phyloP scores from a whole-genome alignment of 2,797 vertebrate species.

The Masticophis lateralis region DNA sequence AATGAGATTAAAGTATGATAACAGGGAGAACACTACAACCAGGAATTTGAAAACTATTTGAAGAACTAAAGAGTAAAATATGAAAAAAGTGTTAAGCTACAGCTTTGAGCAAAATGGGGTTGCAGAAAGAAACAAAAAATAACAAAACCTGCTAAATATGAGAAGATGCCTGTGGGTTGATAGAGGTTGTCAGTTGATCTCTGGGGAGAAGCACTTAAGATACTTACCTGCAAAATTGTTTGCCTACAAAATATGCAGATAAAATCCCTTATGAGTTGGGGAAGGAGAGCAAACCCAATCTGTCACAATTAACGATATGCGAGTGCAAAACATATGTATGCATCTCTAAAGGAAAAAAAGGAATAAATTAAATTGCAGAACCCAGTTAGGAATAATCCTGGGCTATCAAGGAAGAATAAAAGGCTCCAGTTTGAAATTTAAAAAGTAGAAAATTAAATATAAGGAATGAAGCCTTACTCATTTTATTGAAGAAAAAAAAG shows the following conservation, averaged over 20 bases:
- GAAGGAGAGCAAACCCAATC: background rate
- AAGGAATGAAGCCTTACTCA: background rate
- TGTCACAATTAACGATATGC: background rate
- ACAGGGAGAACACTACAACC: background rate
- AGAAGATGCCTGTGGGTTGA: background rate
- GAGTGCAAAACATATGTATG: background rate
- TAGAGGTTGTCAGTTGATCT: background rate
- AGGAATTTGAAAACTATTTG: background rate
- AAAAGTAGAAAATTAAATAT: background rate
- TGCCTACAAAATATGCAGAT: background rate
- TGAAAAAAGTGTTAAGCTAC: background rate
- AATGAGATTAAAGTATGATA: background rate
- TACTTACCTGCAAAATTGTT: background rate
- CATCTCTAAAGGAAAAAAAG: background rate
- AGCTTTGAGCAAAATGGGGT: background rate
- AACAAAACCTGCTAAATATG: background rate
- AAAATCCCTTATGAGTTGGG: background rate
- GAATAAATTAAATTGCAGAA: background rate
- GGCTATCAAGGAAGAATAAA: background rate
- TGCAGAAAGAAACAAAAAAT: background rate
- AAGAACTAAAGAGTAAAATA: background rate
- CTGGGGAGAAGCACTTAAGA: background rate
- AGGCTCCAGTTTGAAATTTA: background rate
- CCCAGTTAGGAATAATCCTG: background rate
- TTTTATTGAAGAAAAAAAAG: background rate